These are phyloP conservation scores for Camponotus floridanus DNA, from an alignment of 1,140 invertebrate genomes.

Conservation along the genomic window DNA sequence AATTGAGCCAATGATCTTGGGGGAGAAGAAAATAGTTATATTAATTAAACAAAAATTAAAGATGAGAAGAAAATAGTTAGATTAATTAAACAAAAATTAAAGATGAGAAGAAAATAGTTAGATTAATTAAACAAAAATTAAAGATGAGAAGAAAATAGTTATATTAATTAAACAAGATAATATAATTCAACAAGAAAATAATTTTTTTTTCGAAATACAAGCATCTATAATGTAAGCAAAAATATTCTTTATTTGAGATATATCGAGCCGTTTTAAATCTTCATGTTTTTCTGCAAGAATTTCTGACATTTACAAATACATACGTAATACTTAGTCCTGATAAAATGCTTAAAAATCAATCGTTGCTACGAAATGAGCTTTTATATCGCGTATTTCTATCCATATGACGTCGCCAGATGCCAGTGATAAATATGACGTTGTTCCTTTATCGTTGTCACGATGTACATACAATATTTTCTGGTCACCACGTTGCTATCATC, in stretches of 20 bases:
- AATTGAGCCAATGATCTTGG: neutral
- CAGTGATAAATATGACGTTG: conserved; percentile 37
- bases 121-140: no score
- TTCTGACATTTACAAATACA: neutral
- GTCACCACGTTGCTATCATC: conserved; percentile 25
- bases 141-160: neutral
- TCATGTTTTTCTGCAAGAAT: conserved; percentile 22
- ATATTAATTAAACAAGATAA: no score
- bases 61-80: neutral
- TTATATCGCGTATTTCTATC: neutral
- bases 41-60: no score
- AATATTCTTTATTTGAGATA: conserved; percentile 3
- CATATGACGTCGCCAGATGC: conserved; percentile 27
- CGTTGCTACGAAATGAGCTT: conserved; percentile 5
- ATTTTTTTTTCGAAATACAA: no score
- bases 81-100: no score
- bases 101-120: neutral
- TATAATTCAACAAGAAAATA: no score
- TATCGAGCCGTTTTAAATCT: neutral
- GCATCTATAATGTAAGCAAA: neutral
- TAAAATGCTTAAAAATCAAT: conserved; percentile 31
- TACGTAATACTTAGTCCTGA: neutral
- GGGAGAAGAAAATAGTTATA: neutral
- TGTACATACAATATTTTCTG: conserved; percentile 43
- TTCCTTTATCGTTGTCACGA: conserved; percentile 20